Evolutionary conservation across 2,888 invertebrate species (phyloP), one percentile per base, ranked within the genome.

Genomic region (Megamerina dolium): DNA sequence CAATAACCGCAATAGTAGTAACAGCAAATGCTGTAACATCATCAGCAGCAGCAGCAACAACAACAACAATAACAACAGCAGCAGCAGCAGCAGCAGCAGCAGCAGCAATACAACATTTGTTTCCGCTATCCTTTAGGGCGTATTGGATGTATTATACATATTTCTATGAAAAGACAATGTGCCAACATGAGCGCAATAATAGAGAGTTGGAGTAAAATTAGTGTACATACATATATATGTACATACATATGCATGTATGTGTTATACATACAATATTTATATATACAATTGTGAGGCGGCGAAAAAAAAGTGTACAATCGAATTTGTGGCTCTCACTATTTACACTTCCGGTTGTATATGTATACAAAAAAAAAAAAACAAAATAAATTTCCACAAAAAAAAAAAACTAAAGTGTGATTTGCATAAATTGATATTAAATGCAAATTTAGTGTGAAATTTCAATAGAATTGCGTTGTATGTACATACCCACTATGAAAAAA

Each of bases 351-450:
- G 10, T 20, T 18, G 14, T 27, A 27, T 23, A n/a, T 16, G 5
- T 23, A 19, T 17, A 39, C 18, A 20, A 14, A 16, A 30, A 31
- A 9, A 33, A 33, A 17, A 34, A 18, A 12, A 18, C 12, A 5
- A 34, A 16, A 34, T 18, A 14, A 23, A 23, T 23, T 8, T 37
- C 16, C 31, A 18, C 33, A 21, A 41, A 39, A 35, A 32, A 36
- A 20, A 26, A 19, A 9, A 20, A 17, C 36, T 14, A 43, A 37
- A 59, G 58, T 60, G 52, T 48, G 54, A 64, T 65, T 64, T 65
- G 56, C 66, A 64, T 64, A 63, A 66, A 64, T 64, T 61, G 62
- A 53, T 59, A 58, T 58, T 60, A 57, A 59, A 66, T 64, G 62
- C 58, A 62, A 64, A 66, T 65, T 55, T 51, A 46, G 43, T 43